Conservation (phyloP, 2,113 vertebrate species). For the Paedocypris sp. region DNA sequence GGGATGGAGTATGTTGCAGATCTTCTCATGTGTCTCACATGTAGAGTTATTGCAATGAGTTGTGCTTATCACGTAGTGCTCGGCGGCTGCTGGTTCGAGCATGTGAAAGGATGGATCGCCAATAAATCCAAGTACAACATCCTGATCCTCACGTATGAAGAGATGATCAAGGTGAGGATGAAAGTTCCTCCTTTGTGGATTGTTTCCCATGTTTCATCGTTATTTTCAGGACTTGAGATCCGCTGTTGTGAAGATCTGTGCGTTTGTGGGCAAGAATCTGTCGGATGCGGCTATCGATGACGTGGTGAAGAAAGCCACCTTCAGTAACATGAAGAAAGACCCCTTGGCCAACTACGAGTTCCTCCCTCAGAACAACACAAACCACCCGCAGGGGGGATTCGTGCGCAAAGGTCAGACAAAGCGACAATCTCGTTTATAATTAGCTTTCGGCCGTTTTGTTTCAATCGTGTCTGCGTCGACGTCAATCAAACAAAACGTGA, state of each 20-base stretch:
- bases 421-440: too few relatives aligned
- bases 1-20: slow-evolving; percentile 27
- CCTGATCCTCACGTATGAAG: slow-evolving; percentile 59
- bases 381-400: slow-evolving; percentile 25
- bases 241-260: slow-evolving; percentile 46
- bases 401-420: slow-evolving; percentile 42
- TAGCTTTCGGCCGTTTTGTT: too few relatives aligned
- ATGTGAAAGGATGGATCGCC: slow-evolving; percentile 52
- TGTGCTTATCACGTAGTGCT: slow-evolving; percentile 29
- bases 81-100: slow-evolving; percentile 51
- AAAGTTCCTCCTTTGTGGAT: background rate
- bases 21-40: background rate
- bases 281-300: slow-evolving; percentile 43
- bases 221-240: slow-evolving; percentile 48
- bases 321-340: slow-evolving; percentile 50
- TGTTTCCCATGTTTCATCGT: too few relatives aligned
- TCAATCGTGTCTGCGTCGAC: too few relatives aligned
- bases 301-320: slow-evolving; percentile 46
- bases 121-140: slow-evolving; percentile 59
- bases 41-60: background rate
- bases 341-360: slow-evolving; percentile 45
- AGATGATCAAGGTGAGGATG: slow-evolving; percentile 57
- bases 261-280: slow-evolving; percentile 49
- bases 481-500: too few relatives aligned
- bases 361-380: slow-evolving; percentile 19